A percentile compares a stretch with the other conserved stretches of the same genome.
Evolutionary conservation across 2,888 invertebrate genomes (phyloP).

Genomic region (Abrostola triplasia): DNA sequence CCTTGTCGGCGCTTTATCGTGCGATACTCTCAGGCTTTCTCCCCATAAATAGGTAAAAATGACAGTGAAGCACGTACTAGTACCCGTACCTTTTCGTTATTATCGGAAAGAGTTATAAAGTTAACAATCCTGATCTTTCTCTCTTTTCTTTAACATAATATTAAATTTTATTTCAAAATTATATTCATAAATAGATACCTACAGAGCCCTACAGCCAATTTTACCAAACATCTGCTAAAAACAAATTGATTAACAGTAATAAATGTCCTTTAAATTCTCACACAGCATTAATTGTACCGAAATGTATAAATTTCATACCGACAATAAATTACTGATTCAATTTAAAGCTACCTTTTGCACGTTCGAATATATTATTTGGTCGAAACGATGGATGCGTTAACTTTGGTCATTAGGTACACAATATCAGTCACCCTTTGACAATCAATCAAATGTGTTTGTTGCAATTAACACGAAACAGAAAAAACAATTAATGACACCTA

Average conservation of each 20-base stretch:
- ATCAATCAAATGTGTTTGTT: not conserved
- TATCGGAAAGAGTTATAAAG: not conserved
- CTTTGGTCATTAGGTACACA: not conserved
- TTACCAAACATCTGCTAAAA: no score
- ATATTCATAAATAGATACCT: no score
- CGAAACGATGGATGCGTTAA: not conserved
- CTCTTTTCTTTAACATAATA: no score
- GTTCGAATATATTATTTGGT: not conserved
- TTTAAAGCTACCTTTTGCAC: not conserved
- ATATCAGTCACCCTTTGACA: not conserved
- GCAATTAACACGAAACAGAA: not conserved
- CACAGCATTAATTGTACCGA: no score
- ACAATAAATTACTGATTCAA: not conserved
- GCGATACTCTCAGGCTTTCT: not conserved
- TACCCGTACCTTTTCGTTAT: not conserved
- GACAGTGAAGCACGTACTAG: not conserved
- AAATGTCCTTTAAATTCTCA: no score
- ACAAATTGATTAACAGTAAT: no score
- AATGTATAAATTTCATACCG: no score
- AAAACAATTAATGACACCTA: not conserved
- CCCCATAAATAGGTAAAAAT: not conserved
- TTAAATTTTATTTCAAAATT: no score
- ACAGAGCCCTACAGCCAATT: no score
- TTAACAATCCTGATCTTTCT: no score
- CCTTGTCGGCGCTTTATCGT: not conserved